phyloP scores from a whole-genome alignment of 2,888 invertebrate species.

The Spilosoma lubricipeda region DNA sequence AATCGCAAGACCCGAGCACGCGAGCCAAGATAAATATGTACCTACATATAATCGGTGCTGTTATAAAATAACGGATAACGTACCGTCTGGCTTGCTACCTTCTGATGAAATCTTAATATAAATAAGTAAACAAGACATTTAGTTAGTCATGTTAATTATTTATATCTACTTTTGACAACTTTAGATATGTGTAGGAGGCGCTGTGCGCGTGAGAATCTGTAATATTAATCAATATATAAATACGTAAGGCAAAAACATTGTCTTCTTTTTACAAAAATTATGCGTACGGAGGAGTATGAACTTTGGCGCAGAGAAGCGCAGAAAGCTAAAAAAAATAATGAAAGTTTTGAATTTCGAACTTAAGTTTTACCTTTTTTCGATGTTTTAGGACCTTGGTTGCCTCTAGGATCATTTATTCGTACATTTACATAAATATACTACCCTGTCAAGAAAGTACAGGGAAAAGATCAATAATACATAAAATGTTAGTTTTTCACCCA shows the following conservation, averaged over 20 bases:
- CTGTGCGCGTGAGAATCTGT: neutral
- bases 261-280: too few relatives aligned
- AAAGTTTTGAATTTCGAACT: neutral
- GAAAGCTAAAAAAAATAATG: neutral
- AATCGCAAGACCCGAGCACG: constrained; percentile 5
- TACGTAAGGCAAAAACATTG: too few relatives aligned
- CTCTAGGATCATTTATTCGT: too few relatives aligned
- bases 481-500: too few relatives aligned
- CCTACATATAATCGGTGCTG: neutral
- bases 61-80: neutral
- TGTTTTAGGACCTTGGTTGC: too few relatives aligned
- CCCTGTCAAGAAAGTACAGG: too few relatives aligned
- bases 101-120: constrained; percentile 23
- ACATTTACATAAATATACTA: too few relatives aligned
- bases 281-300: too few relatives aligned
- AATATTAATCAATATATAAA: neutral
- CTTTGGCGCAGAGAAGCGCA: too few relatives aligned
- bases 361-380: neutral
- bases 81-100: neutral
- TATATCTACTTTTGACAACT: neutral
- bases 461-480: too few relatives aligned
- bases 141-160: neutral
- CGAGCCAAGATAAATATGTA: constrained; percentile 12
- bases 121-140: neutral
- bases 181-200: neutral